phyloP scores from a whole-genome alignment of 2,888 invertebrate species.

The Drosophila infuscata region DNA sequence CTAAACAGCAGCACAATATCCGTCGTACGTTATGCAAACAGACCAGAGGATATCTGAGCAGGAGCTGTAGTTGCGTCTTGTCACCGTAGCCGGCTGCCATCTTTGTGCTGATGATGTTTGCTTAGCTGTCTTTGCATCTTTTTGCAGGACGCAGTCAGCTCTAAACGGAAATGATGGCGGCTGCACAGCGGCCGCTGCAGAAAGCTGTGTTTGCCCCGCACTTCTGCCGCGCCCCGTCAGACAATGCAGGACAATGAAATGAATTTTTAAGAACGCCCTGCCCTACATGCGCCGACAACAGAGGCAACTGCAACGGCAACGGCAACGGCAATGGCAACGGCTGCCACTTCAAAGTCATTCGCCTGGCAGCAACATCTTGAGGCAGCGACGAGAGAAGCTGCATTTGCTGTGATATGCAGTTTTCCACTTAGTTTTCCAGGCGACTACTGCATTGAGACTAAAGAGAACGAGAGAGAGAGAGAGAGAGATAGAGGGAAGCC shows the following conservation, averaged over 20 bases:
- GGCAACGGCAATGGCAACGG: conserved; percentile 8
- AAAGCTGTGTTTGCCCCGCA: conserved; percentile 77
- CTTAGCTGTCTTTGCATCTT: conserved; percentile 81
- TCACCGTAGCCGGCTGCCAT: conserved; percentile 58
- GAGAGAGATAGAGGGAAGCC: background rate
- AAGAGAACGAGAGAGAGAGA: conserved; percentile 4
- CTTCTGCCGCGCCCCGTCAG: conserved; percentile 60
- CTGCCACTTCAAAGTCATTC: conserved; percentile 79
- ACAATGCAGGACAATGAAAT: conserved; percentile 81
- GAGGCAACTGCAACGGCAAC: conserved; percentile 8
- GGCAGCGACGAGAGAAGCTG: conserved; percentile 39
- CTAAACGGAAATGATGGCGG: conserved; percentile 81
- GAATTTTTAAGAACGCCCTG: conserved; percentile 79
- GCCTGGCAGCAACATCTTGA: conserved; percentile 74
- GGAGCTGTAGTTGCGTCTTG: conserved; percentile 37
- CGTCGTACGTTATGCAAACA: conserved; percentile 77
- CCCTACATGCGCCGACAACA: conserved; percentile 66
- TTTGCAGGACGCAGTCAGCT: conserved; percentile 74
- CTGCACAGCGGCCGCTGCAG: conserved; percentile 65
- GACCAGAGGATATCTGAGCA: conserved; percentile 9
- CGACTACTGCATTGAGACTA: conserved; percentile 16
- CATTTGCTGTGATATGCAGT: conserved; percentile 72
- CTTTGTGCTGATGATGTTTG: conserved; percentile 81
- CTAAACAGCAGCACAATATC: conserved; percentile 80
- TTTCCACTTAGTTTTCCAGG: conserved; percentile 56